Evolutionary conservation across 2,113 vertebrate genomes (phyloP).

Genomic region (Muntiacus reevesi): DNA sequence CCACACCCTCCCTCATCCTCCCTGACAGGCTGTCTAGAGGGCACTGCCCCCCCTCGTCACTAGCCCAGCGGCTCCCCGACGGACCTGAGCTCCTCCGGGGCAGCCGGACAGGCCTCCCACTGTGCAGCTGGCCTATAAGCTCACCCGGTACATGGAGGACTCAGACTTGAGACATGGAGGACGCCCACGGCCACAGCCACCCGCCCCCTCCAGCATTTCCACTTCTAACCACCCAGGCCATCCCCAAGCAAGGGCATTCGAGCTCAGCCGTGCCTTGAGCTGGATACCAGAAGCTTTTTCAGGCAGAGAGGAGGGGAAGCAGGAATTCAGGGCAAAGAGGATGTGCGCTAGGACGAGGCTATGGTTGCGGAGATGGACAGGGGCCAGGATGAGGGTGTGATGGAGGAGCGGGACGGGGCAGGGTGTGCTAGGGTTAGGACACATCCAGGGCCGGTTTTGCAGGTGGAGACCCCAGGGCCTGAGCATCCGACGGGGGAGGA

Average conservation of each 20-base stretch:
- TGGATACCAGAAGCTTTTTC: neutral
- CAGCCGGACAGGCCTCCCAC: neutral
- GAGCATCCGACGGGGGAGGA: neutral
- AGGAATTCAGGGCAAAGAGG: neutral
- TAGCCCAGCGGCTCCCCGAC: neutral
- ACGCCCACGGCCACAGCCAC: accelerated
- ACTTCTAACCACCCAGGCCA: too few relatives aligned
- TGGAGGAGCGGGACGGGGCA: neutral
- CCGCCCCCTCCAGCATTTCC: neutral
- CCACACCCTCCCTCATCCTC: neutral
- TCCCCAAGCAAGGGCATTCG: too few relatives aligned
- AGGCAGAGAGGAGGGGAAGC: neutral
- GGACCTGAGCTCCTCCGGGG: neutral
- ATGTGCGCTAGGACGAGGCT: accelerated
- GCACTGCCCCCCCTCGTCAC: neutral
- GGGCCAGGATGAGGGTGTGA: accelerated
- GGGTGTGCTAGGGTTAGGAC: neutral
- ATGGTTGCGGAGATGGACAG: neutral
- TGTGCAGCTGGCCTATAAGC: neutral
- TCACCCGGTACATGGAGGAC: neutral
- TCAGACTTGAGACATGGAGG: too few relatives aligned
- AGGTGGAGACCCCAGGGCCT: neutral
- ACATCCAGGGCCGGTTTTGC: accelerated
- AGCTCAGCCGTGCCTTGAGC: neutral
- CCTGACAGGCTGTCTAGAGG: neutral